Evolutionary conservation across 2,888 invertebrate species (phyloP), one percentile per base, ranked within the genome.

Genomic region (Ophion ventricosus): DNA sequence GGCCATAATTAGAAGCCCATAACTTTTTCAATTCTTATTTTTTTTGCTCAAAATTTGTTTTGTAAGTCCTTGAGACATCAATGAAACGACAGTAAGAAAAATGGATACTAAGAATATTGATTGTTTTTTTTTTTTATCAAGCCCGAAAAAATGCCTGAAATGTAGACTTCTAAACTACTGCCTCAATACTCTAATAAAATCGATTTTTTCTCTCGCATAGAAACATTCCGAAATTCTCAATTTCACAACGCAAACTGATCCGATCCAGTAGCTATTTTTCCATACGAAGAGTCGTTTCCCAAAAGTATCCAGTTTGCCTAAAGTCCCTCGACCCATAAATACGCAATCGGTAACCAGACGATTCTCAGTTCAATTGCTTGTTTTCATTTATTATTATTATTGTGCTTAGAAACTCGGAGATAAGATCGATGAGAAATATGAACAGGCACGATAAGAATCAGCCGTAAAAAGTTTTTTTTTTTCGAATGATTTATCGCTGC

Each of bases 391-490:
- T 49, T 67, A 17, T 67, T 79, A 79, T 75, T 83, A 73, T 77
- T 63, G 76, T 43, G 25, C 67, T 43, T 57, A 73, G 43, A 72
- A 61, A 69, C 61, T 67, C 49, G 8, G 78, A 40, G 83, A 83
- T 80, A 76, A n/a, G 73, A 83, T 80, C 83, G 59, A 73, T 54
- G 78, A 61, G 49, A 70, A 63, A 63, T 83, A 82, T 59, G 61
- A 73, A 67, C 11, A 17, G 63, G 17, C 63, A 49, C 23, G 72
- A 80, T 83, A 80, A 56, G 59, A 76, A 76, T 83, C 75, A 7
- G 54, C 63, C 35, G 49, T 59, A 69, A 70, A 64, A 72, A 73
- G 67, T 43, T 17, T 49, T 17, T 35, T 35, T 49, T 49, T 14
- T 49, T 49, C 59, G 35, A 67, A 77, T 74, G 69, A 74, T 63